Evolutionary conservation across 2,113 vertebrate genomes (phyloP), one percentile per base, ranked within the genome.

Genomic region (Leiothrix lutea): DNA sequence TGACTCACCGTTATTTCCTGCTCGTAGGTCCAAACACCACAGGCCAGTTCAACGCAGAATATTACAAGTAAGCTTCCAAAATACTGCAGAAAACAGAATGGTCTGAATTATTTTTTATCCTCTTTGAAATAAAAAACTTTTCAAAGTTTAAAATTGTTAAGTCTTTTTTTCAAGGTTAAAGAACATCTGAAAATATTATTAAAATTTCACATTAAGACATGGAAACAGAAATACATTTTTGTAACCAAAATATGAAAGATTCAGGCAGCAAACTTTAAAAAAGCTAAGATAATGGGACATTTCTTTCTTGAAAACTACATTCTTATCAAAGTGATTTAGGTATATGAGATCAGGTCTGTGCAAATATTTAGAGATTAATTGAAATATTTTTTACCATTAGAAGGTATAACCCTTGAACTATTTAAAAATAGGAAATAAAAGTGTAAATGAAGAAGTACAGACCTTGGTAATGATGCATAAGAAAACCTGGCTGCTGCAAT

Each of bases 21-120:
- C 40, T 99, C 99, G 0, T 99, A 99, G 20, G 99, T 99, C 99
- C 99, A 99, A 74, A 99, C 99, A 18, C 99, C 99, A 83, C 99
- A 99, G 86, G 99, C 99, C 97, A 99, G 91, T 96, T 99, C 99
- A 88, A 99, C 97, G 25, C 99, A 99, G 98, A 99, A 99, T 96
- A 99, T 99, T 93, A 99, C 98, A 97, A 99, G 97, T 92, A 99
- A 98, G 70, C 99, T 99, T 97, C 99, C 98, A 95, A 99, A 99
- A 97, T 99, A 99, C 99, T 99, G 97, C 28, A 91, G 85, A 96
- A 97, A 86, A 97, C 70, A 95, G 80, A 96, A 97, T 4, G 38
- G 33, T 77, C 54, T 81, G 87, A 69, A 83, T 88, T 94, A 84
- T 28, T 71, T 86, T 73, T 72, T 25, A 70, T 50, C n/a, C 3